These are phyloP conservation scores for Mustelus asterias DNA, from an alignment of 2,113 vertebrate species.

Conservation along the genomic window DNA sequence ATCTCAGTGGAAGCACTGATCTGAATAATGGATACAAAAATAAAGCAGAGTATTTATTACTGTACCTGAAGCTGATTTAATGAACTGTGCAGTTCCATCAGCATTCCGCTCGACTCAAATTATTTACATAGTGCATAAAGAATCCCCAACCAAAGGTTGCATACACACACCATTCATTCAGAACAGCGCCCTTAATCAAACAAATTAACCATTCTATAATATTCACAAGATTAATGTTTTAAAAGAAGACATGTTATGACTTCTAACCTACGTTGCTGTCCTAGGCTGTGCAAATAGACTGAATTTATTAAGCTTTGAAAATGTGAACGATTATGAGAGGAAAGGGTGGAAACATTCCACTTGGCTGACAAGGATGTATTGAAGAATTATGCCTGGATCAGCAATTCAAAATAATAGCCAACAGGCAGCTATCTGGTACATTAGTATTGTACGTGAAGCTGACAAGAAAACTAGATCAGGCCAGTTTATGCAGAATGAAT, in stretches of 20 bases:
- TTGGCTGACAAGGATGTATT: not conserved
- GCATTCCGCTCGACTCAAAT: not conserved
- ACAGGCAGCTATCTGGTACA: not conserved
- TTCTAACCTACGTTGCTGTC: not conserved
- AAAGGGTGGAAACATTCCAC: not conserved
- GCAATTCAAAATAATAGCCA: not conserved
- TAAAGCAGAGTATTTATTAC: not conserved
- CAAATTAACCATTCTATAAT: not conserved
- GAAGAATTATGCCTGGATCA: not conserved
- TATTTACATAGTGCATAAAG: not conserved
- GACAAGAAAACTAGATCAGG: not conserved
- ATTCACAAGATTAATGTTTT: not conserved
- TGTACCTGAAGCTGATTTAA: not conserved
- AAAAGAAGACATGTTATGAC: not conserved
- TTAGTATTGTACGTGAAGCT: not conserved
- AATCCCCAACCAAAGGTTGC: not conserved
- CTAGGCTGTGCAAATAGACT: not conserved
- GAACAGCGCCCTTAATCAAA: not conserved
- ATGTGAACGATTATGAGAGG: not conserved
- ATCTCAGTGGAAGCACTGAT: not conserved
- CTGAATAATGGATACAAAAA: not conserved
- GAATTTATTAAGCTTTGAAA: not conserved
- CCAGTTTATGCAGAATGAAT: not conserved
- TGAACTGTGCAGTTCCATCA: slow-evolving; percentile 4
- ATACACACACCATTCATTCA: not conserved